phyloP scores from a whole-genome alignment of 2,888 invertebrate genomes.

The Pammene fasciana region DNA sequence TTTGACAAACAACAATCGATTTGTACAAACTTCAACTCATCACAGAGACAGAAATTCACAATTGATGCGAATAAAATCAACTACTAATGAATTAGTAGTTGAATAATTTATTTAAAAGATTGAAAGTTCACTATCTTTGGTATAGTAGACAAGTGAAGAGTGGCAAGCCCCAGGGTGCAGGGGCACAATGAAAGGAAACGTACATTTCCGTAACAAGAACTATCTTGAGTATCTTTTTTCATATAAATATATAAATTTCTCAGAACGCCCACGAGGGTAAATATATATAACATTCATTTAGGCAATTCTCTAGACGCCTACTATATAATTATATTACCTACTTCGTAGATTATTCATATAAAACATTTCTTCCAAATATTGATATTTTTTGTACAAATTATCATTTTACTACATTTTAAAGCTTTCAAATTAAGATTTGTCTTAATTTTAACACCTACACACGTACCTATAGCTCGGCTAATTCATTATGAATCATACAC shows the following conservation, averaged over 20 bases:
- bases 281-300: conserved; percentile 41
- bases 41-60: conserved; percentile 38
- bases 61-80: conserved; percentile 13
- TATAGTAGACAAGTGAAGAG: conserved; percentile 33
- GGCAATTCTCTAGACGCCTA: conserved; percentile 35
- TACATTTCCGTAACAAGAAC: conserved; percentile 33
- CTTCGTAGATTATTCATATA: conserved; percentile 51
- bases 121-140: conserved; percentile 41
- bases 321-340: conserved; percentile 41
- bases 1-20: conserved; percentile 36
- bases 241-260: conserved; percentile 41
- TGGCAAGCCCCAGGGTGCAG: conserved; percentile 48
- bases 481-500: conserved; percentile 60
- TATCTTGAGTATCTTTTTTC: conserved; percentile 36
- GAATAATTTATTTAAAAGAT: conserved; percentile 38
- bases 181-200: conserved; percentile 50
- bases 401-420: conserved; percentile 71
- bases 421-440: conserved; percentile 78
- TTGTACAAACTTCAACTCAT: conserved; percentile 25
- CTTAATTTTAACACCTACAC: conserved; percentile 65
- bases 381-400: conserved; percentile 70
- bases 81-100: conserved; percentile 21
- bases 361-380: conserved; percentile 53
- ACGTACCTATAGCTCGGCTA: conserved; percentile 56
- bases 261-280: conserved; percentile 26